A percentile compares a stretch with the other conserved stretches of the same genome.
Evolutionary conservation across 2,888 invertebrate species (phyloP).

Genomic region (Leuctra nigra): DNA sequence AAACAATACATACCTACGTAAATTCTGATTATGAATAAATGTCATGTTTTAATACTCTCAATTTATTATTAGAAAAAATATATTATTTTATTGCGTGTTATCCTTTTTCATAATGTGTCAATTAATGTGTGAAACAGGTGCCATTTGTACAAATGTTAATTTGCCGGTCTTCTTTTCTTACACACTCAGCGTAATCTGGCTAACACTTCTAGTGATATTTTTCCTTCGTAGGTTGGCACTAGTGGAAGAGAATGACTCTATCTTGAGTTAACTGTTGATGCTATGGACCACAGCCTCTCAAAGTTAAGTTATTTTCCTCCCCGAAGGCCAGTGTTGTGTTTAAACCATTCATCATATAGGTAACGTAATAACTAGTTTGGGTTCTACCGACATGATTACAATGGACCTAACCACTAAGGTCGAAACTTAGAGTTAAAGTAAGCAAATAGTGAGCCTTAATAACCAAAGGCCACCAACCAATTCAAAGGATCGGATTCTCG

Average conservation of each 20-base stretch:
- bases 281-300: conserved; percentile 15
- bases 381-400: conserved; percentile 22
- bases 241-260: conserved; percentile 11
- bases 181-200: too few species aligned
- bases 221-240: background rate
- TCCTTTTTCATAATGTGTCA: too few species aligned
- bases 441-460: conserved; percentile 26
- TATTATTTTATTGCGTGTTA: too few species aligned
- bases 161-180: too few species aligned
- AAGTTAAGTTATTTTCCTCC: conserved; percentile 22
- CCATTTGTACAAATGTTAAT: too few species aligned
- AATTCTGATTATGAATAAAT: too few species aligned
- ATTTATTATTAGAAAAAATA: too few species aligned
- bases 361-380: conserved; percentile 26
- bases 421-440: conserved; percentile 25
- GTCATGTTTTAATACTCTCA: too few species aligned
- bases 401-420: conserved; percentile 23
- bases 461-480: conserved; percentile 15
- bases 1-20: too few species aligned
- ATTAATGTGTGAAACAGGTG: too few species aligned
- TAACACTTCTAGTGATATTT: conserved; percentile 2
- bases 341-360: conserved; percentile 24
- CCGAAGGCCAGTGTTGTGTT: conserved; percentile 16
- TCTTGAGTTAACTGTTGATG: conserved; percentile 11
- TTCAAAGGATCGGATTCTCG: conserved; percentile 16